phyloP scores from a whole-genome alignment of 1,140 invertebrate species.

The Sinonovacula constricta region DNA sequence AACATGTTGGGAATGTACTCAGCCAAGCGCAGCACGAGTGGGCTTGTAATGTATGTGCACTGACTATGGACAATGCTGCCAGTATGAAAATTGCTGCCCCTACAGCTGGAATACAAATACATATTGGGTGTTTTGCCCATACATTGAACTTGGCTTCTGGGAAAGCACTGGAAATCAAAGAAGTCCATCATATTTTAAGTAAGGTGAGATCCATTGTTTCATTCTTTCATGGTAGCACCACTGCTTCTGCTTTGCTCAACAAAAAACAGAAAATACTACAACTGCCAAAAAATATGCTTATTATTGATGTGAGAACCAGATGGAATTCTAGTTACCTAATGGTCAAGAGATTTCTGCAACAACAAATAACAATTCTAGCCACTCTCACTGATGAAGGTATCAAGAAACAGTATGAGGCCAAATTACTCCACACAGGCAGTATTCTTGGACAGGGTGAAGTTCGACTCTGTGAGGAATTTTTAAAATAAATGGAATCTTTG shows the following conservation, averaged over 20 bases:
- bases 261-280: conserved; percentile 15
- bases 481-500: too few species aligned
- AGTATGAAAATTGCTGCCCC: conserved; percentile 30
- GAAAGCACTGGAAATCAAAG: conserved; percentile 2
- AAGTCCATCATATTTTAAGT: conserved; percentile 7
- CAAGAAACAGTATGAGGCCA: too few species aligned
- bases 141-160: conserved; percentile 36
- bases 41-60: background rate
- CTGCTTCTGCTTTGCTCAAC: conserved; percentile 24
- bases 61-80: conserved; percentile 43
- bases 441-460: too few species aligned
- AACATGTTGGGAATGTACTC: conserved; percentile 2
- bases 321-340: too few species aligned
- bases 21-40: background rate
- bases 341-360: too few species aligned
- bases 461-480: too few species aligned
- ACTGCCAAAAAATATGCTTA: conserved; percentile 32
- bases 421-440: too few species aligned
- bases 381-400: conserved; percentile 1
- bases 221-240: conserved; percentile 35
- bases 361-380: conserved; percentile 29
- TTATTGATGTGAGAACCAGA: conserved; percentile 46
- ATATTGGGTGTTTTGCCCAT: conserved; percentile 44
- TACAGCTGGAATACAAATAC: conserved; percentile 11
- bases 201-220: conserved; percentile 14